Conservation (phyloP, 2,113 vertebrate genomes). For the Neofelis nebulosa region DNA sequence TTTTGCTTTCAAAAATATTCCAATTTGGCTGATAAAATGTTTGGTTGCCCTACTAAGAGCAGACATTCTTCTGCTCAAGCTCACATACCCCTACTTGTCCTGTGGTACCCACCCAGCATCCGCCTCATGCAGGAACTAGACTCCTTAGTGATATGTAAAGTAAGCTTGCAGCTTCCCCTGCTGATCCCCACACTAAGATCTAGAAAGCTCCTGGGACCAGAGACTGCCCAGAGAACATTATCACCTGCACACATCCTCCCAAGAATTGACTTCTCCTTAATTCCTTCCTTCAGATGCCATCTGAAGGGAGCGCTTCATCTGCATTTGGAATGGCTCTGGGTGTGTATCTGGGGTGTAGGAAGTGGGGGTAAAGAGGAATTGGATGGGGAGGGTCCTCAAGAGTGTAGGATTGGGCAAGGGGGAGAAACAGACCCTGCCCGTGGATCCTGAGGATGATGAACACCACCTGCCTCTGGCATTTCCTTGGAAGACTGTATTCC, state of each 20-base stretch:
- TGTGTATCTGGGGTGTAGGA: not conserved
- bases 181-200: not conserved
- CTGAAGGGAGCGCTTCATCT: not conserved
- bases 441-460: not conserved
- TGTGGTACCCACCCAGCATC: not conserved
- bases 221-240: not conserved
- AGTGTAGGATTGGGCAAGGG: not conserved
- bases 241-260: not conserved
- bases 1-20: not conserved
- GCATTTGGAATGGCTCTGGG: not conserved
- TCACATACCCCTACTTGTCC: not conserved
- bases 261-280: not conserved
- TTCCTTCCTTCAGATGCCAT: not conserved
- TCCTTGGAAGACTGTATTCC: slow-evolving; percentile 45
- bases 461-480: not conserved
- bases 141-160: not conserved
- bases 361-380: not conserved
- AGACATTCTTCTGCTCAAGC: not conserved
- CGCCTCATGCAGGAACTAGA: not conserved
- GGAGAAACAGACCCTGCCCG: not conserved
- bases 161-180: not conserved
- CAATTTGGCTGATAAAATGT: not conserved
- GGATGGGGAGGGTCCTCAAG: not conserved
- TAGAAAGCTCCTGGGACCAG: not conserved
- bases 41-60: not conserved